Evolutionary conservation across 2,797 vertebrate genomes (phyloP).

Genomic region (Margarornis squamiger): DNA sequence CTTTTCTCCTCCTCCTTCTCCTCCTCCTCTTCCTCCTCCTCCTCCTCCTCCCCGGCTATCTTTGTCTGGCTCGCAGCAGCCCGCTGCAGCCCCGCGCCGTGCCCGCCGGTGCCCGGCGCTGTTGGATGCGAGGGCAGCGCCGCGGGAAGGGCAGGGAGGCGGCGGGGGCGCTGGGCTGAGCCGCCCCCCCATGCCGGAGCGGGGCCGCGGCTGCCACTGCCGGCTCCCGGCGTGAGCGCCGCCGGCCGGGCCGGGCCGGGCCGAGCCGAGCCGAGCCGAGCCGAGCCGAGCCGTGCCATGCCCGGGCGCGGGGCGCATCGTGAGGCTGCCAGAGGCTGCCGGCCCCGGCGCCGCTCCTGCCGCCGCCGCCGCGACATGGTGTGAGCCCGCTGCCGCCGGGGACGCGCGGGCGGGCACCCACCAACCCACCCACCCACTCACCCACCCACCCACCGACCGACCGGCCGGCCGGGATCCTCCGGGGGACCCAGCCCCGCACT

Average conservation of each 20-base stretch:
- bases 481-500: background rate
- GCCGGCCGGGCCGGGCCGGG: background rate
- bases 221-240: background rate
- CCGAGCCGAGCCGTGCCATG: slow-evolving; percentile 6
- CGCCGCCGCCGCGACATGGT: slow-evolving; percentile 87
- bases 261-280: background rate
- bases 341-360: slow-evolving; percentile 67
- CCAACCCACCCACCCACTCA: background rate
- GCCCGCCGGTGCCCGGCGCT: background rate
- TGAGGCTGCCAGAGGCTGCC: slow-evolving; percentile 68
- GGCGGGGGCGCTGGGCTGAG: slow-evolving; percentile 1
- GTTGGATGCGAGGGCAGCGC: slow-evolving; percentile 27
- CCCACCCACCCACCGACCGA: background rate
- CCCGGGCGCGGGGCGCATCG: slow-evolving; percentile 13
- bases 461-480: background rate
- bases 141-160: background rate
- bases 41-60: slow-evolving; percentile 48
- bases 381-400: slow-evolving; percentile 70
- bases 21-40: background rate
- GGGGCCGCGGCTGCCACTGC: slow-evolving; percentile 2
- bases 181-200: background rate
- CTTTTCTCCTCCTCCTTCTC: slow-evolving; percentile 43
- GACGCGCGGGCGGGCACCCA: slow-evolving; percentile 3
- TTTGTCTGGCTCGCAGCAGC: slow-evolving; percentile 68
- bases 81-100: slow-evolving; percentile 4